Percentiles rank a stretch among this genome's conserved stretches.
Evolutionary conservation across 2,888 invertebrate genomes (phyloP).

Genomic region (Achlya flavicornis): DNA sequence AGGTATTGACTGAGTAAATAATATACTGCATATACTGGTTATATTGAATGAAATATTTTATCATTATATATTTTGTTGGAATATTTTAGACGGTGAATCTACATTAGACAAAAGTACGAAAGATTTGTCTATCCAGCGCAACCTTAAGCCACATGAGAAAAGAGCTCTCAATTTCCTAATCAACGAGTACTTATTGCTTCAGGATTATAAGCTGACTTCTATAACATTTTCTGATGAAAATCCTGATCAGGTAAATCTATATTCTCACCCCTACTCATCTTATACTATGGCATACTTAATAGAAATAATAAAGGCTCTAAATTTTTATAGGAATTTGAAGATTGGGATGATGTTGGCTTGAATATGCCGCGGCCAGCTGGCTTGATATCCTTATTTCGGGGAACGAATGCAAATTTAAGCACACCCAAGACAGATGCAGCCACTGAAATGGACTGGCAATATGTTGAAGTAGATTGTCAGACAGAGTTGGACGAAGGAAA

Average conservation of each 20-base stretch:
- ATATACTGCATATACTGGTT: too few species aligned
- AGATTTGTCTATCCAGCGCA: constrained; percentile 60
- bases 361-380: constrained; percentile 92
- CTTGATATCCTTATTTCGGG: constrained; percentile 87
- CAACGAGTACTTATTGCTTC: constrained; percentile 91
- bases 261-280: not conserved
- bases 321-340: constrained; percentile 89
- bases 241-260: constrained; percentile 87
- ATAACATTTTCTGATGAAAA: constrained; percentile 96
- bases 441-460: constrained; percentile 74
- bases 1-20: constrained; percentile 61
- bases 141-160: constrained; percentile 92
- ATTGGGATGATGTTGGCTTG: constrained; percentile 96
- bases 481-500: constrained; percentile 74
- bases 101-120: constrained; percentile 68
- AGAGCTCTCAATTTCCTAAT: constrained; percentile 93
- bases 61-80: too few species aligned
- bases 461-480: constrained; percentile 66
- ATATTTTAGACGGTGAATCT: constrained; percentile 71
- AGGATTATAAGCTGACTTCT: constrained; percentile 93
- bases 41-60: too few species aligned
- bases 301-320: constrained; percentile 1
- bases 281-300: not conserved
- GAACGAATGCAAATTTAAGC: constrained; percentile 65
- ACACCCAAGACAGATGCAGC: constrained; percentile 71